Base-by-base conservation (phyloP, 2,113 vertebrate species). In the Bujurquina vittata region DNA sequence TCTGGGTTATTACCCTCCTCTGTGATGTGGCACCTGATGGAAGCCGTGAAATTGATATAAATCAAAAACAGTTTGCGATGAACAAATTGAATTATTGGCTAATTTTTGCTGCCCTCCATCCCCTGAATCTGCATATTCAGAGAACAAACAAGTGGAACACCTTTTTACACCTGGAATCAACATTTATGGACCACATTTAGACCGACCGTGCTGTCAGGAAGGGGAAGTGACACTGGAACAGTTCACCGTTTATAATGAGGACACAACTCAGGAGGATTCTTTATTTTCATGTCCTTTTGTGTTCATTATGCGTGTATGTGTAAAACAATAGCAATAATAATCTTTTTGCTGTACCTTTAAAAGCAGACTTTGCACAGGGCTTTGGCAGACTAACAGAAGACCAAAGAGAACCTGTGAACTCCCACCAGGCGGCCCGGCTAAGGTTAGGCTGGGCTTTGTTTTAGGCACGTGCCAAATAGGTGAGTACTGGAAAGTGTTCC, bases 1-100 rank as follows among this genome's bases (percentile, higher is more conserved):
- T 99, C 98, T 98, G 98, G 97, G 97, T 99, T 98, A 99, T 99
- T 99, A 99, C 97, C 97, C 97, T 97, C 81, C 95, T 95, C 97
- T 96, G 95, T 96, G 97, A 96, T 97, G 96, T 96, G 97, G 96
- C 97, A 97, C 96, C 97, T 98, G 97, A 96, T 96, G 96, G 94
- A 96, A 96, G 96, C 94, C 95, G 95, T 94, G 95, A 97, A 98
- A 98, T 96, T 97, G 97, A 98, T 97, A 97, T 97, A 97, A 98
- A 98, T 99, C 97, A 98, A 97, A 97, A 96, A 96, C 93, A 94
- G 94, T 96, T 96, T 92, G 96, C 94, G 92, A 94, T 94, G 95
- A 94, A 95, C 95, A 96, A 97, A 96, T 96, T 92, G 85, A 90
- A 96, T 95, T 96, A 95, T 94, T 94, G 89, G 88, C 85, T 81